phyloP scores from a whole-genome alignment of 2,797 vertebrate species.

The Mallotus villosus region DNA sequence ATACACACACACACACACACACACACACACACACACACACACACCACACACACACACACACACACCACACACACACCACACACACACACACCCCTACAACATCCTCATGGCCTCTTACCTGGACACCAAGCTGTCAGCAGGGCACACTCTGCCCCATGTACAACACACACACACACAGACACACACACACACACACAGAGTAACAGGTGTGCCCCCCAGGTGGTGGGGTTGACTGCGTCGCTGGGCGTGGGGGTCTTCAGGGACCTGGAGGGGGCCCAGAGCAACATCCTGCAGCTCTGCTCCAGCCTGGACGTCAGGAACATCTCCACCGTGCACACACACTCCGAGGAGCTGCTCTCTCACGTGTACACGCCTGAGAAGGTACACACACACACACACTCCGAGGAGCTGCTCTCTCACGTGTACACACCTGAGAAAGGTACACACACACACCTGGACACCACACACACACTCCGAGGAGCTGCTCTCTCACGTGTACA shows the following conservation, averaged over 20 bases:
- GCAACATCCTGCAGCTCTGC: constrained; percentile 73
- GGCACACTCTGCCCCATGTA: too few relatives aligned
- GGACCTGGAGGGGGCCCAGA: constrained; percentile 37
- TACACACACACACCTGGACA: constrained; percentile 34
- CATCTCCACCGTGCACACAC: constrained; percentile 74
- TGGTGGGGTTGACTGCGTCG: constrained; percentile 79
- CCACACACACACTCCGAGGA: constrained; percentile 52
- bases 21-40: background rate
- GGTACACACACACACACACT: constrained; percentile 48
- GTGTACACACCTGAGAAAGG: constrained; percentile 71
- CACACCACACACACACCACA: background rate
- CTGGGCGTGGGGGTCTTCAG: constrained; percentile 75
- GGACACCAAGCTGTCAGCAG: too few relatives aligned
- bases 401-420: constrained; percentile 65
- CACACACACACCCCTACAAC: background rate
- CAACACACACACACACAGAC: background rate
- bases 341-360: constrained; percentile 67
- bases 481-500: constrained; percentile 62
- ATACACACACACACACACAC: background rate
- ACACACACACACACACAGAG: background rate
- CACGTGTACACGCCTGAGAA: constrained; percentile 68
- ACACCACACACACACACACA: background rate
- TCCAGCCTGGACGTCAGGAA: constrained; percentile 71
- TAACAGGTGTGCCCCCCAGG: constrained; percentile 47
- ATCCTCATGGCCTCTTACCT: too few relatives aligned